Percentiles rank a stretch among this genome's conserved stretches.
These are phyloP conservation scores for Pemphredon lugubris DNA, from an alignment of 2,888 invertebrate species.

Conservation along the genomic window DNA sequence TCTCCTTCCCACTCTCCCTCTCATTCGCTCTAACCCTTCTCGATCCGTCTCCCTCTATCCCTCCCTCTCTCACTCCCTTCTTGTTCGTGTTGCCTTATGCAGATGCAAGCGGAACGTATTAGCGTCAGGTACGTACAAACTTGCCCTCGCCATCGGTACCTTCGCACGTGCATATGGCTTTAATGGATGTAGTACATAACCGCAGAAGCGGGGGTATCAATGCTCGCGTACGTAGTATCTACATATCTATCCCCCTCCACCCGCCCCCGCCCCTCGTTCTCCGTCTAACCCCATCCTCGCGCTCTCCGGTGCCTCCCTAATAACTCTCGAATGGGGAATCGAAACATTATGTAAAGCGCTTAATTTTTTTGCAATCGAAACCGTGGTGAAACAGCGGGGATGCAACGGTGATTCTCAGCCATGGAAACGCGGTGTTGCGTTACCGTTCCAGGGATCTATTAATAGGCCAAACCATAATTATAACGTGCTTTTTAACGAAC, in stretches of 20 bases:
- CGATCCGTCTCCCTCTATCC: too few species aligned
- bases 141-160: conserved; percentile 62
- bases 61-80: conserved; percentile 6
- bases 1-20: conserved; percentile 12
- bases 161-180: conserved; percentile 69
- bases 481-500: conserved; percentile 30
- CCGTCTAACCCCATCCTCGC: not conserved
- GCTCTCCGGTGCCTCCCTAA: conserved; percentile 37
- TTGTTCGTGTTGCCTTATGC: conserved; percentile 60
- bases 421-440: conserved; percentile 22
- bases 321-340: conserved; percentile 46
- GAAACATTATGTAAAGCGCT: conserved; percentile 48
- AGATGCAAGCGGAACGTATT: conserved; percentile 66
- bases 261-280: not conserved
- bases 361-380: conserved; percentile 22
- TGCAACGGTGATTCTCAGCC: conserved; percentile 28
- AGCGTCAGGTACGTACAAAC: conserved; percentile 66
- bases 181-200: conserved; percentile 70
- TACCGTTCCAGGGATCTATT: conserved; percentile 39
- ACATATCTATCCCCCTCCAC: conserved; percentile 20
- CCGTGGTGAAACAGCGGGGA: conserved; percentile 9
- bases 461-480: conserved; percentile 45
- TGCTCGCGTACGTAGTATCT: conserved; percentile 47
- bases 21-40: not conserved
- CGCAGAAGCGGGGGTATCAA: conserved; percentile 60